Conservation (phyloP, 2,797 vertebrate species). For the Nasua narica region DNA sequence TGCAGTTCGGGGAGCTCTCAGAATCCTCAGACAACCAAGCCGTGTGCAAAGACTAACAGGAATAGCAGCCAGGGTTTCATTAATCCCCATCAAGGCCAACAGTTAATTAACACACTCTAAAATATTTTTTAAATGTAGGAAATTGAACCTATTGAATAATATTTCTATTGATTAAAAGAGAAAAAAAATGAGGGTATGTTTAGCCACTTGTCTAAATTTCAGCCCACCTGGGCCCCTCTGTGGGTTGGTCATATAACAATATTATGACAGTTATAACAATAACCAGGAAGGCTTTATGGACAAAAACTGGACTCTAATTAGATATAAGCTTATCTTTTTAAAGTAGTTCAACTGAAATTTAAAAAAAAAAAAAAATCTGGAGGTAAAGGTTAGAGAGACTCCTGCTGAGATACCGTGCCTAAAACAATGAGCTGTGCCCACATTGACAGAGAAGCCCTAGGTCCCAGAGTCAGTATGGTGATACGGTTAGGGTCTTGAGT, state of each 20-base stretch:
- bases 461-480: background rate
- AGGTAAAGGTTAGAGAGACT: background rate
- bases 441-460: background rate
- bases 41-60: background rate
- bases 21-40: background rate
- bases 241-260: background rate
- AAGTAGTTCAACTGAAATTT: constrained; percentile 12
- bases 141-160: background rate
- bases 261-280: background rate
- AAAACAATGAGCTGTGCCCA: background rate
- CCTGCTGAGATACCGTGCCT: background rate
- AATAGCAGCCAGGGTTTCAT: background rate
- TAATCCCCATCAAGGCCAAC: background rate
- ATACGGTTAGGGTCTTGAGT: background rate
- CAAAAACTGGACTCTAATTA: background rate
- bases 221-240: background rate
- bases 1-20: background rate
- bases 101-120: background rate
- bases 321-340: background rate
- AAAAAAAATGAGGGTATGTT: background rate
- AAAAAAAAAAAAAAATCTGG: background rate
- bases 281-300: background rate
- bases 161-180: background rate
- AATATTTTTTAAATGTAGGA: background rate
- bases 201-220: background rate